Evolutionary conservation across 1,140 invertebrate species (phyloP), one percentile per base, ranked within the genome.

Genomic region (Conopomorpha cramerella): DNA sequence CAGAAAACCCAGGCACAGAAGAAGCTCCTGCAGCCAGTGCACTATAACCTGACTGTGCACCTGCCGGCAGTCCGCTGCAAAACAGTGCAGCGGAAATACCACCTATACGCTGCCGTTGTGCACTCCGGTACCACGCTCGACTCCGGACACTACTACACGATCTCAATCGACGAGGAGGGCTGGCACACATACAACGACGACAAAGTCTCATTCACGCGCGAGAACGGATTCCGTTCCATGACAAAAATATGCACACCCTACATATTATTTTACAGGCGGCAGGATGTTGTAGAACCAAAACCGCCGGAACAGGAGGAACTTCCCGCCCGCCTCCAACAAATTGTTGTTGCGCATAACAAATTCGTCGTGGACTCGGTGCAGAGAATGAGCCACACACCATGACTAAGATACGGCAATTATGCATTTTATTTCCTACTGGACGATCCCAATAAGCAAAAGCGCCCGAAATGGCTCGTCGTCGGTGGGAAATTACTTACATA

Each of bases 121-220:
- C 92, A 95, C 59, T 87, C 86, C 0, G 91, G 92, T 1, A 84
- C 84, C 8, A 90, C 85, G 26, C 84, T 91, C 44, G 89, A 93
- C 53, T 88, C 88, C 3, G 92, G 92, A 0, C 92, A 95, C 60
- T 94, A 95, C 58, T 92, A 92, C 52, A 91, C 90, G 0, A 86
- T 90, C 46, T 90, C 88, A 0, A 82, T 86, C 16, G 86, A 89
- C 53, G 65, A 70, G 2, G 76, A 81, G 13, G 73, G 84, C 1
- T 94, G 91, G 92, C 90, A 85, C 55, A 83, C 88, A 43, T 93
- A 91, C 51, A 92, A 93, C 51, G 91, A 94, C 45, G 86, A 82
- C 34, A 67, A 79, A 2, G 89, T 93, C 0, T 82, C 82, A 0
- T 64, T 65, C 13, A 81, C 84, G 0, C 81, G 82, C 1, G 82